Evolutionary conservation across 1,140 invertebrate genomes (phyloP), one percentile per base, ranked within the genome.

Genomic region (Acyrthosiphon pisum): DNA sequence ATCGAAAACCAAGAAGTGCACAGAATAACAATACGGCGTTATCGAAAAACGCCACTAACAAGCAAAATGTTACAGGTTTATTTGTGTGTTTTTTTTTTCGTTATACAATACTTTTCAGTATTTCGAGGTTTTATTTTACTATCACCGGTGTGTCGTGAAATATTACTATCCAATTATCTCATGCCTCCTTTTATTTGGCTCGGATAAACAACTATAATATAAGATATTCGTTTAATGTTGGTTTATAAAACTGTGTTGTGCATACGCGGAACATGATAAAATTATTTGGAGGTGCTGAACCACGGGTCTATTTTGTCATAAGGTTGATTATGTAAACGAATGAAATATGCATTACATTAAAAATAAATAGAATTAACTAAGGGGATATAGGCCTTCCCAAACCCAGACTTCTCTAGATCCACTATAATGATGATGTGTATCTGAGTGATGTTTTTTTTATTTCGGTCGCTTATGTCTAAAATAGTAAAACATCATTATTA

Each of bases 111-210:
- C 9, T n/a, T 68, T 68, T 68, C 2, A 18, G 60, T 18, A 76
- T 76, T 76, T 4, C n/a, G 60, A n/a, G 60, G 4, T 76, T 76
- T 76, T 35, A n/a, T 76, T 76, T 68, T n/a, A n/a, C 60, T n/a
- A 76, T 76, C 6, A 76, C n/a, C 14, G 60, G 30, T 76, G 30
- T 76, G 14, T 35, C 30, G n/a, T 76, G 60, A 76, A 76, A 76
- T 76, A 76, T n/a, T 76, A 76, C n/a, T 76, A 76, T 76, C 60
- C 60, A 76, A 76, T 76, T 76, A 76, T 76, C 4, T n/a, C 60
- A 18, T n/a, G n/a, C 6, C 1, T 76, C 14, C 11, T 76, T 76
- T 76, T 76, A 68, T 76, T n/a, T 4, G 14, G 6, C 14, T 35
- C 18, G 60, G 60, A 1, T n/a, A n/a, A 76, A 6, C n/a, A 35